Evolutionary conservation across 2,888 invertebrate species (phyloP).

Genomic region (Dicyrtoma fusca): DNA sequence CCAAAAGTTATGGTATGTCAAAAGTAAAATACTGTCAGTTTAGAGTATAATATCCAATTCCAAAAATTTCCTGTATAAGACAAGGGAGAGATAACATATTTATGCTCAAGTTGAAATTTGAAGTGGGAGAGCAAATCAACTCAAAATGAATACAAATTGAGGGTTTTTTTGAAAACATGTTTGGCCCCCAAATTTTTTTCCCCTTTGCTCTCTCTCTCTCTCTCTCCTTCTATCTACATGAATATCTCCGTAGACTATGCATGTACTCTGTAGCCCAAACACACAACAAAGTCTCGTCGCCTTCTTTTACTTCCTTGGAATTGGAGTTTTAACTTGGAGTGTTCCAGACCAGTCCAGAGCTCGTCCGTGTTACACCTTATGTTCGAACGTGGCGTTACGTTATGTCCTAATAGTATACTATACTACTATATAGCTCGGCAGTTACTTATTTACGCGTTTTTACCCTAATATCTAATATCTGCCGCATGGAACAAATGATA

Average conservation of each 20-base stretch:
- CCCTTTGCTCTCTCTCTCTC: not conserved
- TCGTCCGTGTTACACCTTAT: too few species aligned
- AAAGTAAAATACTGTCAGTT: not conserved
- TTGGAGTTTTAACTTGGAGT: too few species aligned
- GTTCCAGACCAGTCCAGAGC: too few species aligned
- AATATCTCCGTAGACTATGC: too few species aligned
- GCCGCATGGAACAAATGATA: too few species aligned
- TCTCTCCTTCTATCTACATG: not conserved
- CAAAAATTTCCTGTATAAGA: too few species aligned
- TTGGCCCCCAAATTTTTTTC: constrained; percentile 46
- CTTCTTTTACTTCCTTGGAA: constrained; percentile 8
- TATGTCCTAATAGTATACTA: not conserved
- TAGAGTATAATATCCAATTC: too few species aligned
- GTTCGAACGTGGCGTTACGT: not conserved
- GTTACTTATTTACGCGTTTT: too few species aligned
- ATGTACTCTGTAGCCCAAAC: constrained; percentile 19
- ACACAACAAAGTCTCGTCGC: constrained; percentile 36
- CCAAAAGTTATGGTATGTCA: not conserved
- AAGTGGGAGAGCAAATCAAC: constrained; percentile 53
- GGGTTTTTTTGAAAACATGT: constrained; percentile 52
- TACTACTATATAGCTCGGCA: not conserved
- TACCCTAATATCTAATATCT: too few species aligned
- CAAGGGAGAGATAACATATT: constrained; percentile 17
- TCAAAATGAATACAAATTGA: constrained; percentile 57
- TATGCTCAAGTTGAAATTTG: constrained; percentile 28